Percentiles rank a stretch among this genome's conserved stretches.
These are phyloP conservation scores for Epinephelus malabaricus DNA, from an alignment of 2,797 vertebrate species.

Conservation along the genomic window DNA sequence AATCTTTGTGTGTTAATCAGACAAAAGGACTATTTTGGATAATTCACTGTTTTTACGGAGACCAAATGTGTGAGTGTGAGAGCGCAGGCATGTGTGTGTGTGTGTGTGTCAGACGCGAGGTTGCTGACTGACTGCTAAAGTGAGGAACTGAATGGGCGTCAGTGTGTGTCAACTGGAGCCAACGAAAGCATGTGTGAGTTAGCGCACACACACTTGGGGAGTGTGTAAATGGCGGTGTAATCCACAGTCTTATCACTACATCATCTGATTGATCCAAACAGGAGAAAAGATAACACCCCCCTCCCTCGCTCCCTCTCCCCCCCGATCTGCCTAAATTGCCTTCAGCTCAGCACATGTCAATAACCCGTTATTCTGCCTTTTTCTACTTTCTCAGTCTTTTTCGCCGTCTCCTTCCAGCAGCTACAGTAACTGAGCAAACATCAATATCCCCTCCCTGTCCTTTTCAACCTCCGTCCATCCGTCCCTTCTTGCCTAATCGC, in stretches of 20 bases:
- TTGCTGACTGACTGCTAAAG: conserved; percentile 29
- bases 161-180: conserved; percentile 35
- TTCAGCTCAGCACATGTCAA: conserved; percentile 72
- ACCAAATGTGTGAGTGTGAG: conserved; percentile 2
- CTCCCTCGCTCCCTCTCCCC: conserved; percentile 29
- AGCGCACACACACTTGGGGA: conserved; percentile 34
- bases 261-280: conserved; percentile 84
- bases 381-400: conserved; percentile 60
- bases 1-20: not conserved
- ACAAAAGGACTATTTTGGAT: not conserved
- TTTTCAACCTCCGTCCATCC: conserved; percentile 36
- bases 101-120: conserved; percentile 4
- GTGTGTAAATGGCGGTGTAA: conserved; percentile 81
- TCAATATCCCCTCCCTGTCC: conserved; percentile 54
- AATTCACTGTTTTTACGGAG: conserved; percentile 11
- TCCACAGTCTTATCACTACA: conserved; percentile 83
- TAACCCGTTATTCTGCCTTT: conserved; percentile 67
- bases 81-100: not conserved
- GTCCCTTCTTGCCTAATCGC: conserved; percentile 16
- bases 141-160: conserved; percentile 28
- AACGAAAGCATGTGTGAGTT: conserved; percentile 17
- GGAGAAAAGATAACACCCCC: conserved; percentile 73
- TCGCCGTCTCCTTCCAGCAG: conserved; percentile 48
- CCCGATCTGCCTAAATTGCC: conserved; percentile 71
- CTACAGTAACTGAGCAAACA: conserved; percentile 59